Evolutionary conservation across 2,797 vertebrate species (phyloP), one percentile per base, ranked within the genome.

Genomic region (Hoplostethus mediterraneus): DNA sequence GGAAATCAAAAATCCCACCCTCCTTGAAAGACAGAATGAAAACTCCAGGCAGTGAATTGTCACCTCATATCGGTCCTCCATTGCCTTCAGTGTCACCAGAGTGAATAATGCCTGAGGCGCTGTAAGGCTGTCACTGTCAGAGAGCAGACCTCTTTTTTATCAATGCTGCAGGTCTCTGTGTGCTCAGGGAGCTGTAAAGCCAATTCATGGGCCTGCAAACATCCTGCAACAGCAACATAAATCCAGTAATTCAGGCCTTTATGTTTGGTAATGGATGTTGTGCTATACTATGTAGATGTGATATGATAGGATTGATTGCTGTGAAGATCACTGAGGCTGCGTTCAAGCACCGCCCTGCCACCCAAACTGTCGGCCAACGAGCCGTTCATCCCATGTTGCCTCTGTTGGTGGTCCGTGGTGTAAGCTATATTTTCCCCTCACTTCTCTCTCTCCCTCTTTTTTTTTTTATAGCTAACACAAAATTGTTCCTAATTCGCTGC

Each of bases 401-500:
- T 94, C 91, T 87, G 89, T 94, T 94, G 94, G 94, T 95, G 94
- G 94, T 95, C 94, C 87, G 90, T 88, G 83, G 88, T 93, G 92
- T 90, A 94, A 94, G 92, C 93, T 94, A 92, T 94, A 94, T 94
- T 94, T 94, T 94, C 91, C 92, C 90, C 87, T 92, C 80, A 77
- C 89, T 92, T 91, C 92, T 92, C 90, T 87, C 89, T 75, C 83
- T 83, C 86, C 68, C 81, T 66, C 82, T 71, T 21, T 21, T 21
- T 21, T 21, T 93, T 94, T 94, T 94, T 92, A 94, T 93, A 94
- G 94, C 93, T 90, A 93, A 94, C 93, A 92, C 93, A 95, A 95
- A 95, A 95, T 95, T 94, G 94, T 95, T 95, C 94, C 94, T 95
- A 95, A 95, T 95, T 95, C 93, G 90, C 94, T 94, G 93, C 92